Evolutionary conservation across 2,888 invertebrate species (phyloP), one percentile per base, ranked within the genome.

Genomic region (Parochlus steinenii): DNA sequence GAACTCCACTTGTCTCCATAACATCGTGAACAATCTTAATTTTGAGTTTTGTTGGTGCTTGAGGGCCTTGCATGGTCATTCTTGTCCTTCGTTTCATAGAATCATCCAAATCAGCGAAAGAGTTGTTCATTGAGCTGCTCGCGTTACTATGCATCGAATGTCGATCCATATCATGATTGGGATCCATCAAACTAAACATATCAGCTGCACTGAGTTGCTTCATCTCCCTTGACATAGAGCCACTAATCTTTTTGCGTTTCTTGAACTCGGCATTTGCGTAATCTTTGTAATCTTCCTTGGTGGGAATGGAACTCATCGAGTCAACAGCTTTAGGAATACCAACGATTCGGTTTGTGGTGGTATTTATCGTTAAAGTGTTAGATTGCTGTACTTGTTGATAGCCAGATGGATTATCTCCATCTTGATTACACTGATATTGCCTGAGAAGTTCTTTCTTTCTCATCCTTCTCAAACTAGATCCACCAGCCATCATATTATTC

Each of bases 391-490:
- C 47, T 3, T 63, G 56, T 12, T 64, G 62, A 12, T 67, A 53
- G 31, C 63, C 64, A 3, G 68, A 62, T 5, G 76, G 72, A 48
- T 85, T 81, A 70, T 80, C 81, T 48, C 85, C 82, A n/a, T n/a
- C n/a, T 49, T 81, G 81, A 10, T 80, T 80, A n/a, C n/a, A n/a
- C 64, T 82, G 83, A 48, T 81, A 81, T 50, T 87, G 80, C 14
- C 83, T 69, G 19, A 89, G 57, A 33, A 89, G 53, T 51, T 89
- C 87, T 49, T 89, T 89, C 61, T 89, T 89, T 4, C 87, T 67
- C 87, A 87, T 89, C 14, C 86, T 66, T 16, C 87, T 63, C 29
- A 85, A 64, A 54, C 76, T 83, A 1, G 78, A 77, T 23, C 59
- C 60, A 18, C 57, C 61, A 3, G 64, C 54, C 16, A 20, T 23